These are phyloP conservation scores for Lampropteryx suffumata DNA, from an alignment of 2,888 invertebrate species.

Conservation along the genomic window DNA sequence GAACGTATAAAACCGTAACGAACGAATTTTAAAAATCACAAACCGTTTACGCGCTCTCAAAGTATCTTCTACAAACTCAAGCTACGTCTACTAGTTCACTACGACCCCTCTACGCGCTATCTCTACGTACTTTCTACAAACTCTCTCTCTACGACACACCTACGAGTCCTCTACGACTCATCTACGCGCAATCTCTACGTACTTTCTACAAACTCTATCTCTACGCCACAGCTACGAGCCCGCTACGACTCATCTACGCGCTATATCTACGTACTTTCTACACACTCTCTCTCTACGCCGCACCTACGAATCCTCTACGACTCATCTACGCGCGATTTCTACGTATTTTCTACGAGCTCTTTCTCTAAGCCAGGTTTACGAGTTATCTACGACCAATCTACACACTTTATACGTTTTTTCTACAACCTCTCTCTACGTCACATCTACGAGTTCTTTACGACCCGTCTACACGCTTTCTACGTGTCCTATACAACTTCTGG, in stretches of 20 bases:
- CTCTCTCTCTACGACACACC: not conserved
- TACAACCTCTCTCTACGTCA: not conserved
- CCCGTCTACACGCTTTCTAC: not conserved
- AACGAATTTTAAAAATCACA: too few relatives aligned
- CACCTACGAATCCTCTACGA: not conserved
- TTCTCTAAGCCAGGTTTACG: too few relatives aligned
- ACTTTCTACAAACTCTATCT: too few relatives aligned
- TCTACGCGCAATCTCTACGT: too few relatives aligned
- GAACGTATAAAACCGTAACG: too few relatives aligned
- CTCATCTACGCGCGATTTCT: not conserved
- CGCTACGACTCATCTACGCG: not conserved
- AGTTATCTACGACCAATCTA: not conserved
- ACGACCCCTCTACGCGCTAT: not conserved
- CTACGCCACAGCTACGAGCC: not conserved
- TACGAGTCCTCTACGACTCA: not conserved
- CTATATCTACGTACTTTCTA: not conserved
- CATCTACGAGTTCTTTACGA: not conserved
- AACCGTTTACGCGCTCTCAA: too few relatives aligned
- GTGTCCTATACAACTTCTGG: too few relatives aligned
- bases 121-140: not conserved
- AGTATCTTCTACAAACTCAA: too few relatives aligned
- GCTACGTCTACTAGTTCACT: not conserved
- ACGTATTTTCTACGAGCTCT: not conserved
- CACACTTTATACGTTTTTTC: too few relatives aligned
- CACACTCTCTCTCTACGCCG: not conserved